Conservation (phyloP, 2,888 invertebrate genomes). For the Balanococcus diminutus region DNA sequence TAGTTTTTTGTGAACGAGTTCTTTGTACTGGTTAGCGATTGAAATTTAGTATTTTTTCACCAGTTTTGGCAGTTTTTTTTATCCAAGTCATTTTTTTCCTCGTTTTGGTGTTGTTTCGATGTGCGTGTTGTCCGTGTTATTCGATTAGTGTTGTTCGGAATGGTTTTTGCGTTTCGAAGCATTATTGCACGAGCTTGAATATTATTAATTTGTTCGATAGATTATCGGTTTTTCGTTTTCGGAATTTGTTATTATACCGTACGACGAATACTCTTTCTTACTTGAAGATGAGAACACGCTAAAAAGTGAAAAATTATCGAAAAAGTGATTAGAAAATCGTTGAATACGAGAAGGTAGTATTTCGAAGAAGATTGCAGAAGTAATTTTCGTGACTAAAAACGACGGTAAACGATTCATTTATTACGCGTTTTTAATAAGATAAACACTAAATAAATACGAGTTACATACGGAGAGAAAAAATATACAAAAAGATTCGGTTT, state of each 20-base stretch:
- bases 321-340: neutral
- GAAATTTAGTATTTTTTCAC: neutral
- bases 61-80: neutral
- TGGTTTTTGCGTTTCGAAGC: neutral
- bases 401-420: neutral
- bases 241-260: neutral
- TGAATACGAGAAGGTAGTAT: neutral
- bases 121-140: neutral
- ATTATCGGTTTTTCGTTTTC: neutral
- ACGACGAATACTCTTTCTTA: neutral
- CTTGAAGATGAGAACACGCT: neutral
- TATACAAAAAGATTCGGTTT: neutral
- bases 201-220: neutral
- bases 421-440: neutral
- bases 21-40: conserved; percentile 25
- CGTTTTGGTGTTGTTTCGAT: neutral
- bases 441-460: neutral
- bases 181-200: neutral
- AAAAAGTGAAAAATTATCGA: neutral
- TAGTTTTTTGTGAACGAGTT: conserved; percentile 34
- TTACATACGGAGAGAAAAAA: neutral
- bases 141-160: neutral
- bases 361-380: neutral
- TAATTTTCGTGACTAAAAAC: neutral
- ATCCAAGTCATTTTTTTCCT: neutral